Conservation (phyloP, 2,797 vertebrate genomes). For the Crocidura indochinensis region DNA sequence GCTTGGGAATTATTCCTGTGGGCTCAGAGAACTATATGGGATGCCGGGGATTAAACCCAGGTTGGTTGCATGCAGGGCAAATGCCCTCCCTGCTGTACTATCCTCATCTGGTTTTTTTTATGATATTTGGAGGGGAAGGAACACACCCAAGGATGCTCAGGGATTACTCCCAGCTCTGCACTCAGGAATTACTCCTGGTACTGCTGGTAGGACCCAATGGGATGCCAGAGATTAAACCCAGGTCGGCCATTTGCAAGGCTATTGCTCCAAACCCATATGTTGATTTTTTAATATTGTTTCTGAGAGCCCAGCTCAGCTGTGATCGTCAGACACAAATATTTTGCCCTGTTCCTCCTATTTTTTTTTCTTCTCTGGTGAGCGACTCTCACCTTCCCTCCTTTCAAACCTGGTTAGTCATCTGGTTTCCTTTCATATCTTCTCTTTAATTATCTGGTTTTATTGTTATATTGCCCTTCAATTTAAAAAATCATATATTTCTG, state of each 20-base stretch:
- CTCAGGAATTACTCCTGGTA: no score
- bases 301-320: neutral
- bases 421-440: slow-evolving; percentile 29
- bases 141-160: no score
- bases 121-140: no score
- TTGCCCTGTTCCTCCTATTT: neutral
- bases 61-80: neutral
- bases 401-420: slow-evolving; percentile 6
- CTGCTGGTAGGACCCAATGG: no score
- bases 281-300: neutral
- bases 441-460: slow-evolving; percentile 64
- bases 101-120: neutral
- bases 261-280: no score
- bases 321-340: neutral
- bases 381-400: neutral
- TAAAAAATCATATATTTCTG: slow-evolving; percentile 58
- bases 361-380: slow-evolving; percentile 35
- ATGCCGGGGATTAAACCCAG: no score
- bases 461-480: slow-evolving; percentile 49
- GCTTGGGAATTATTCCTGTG: no score
- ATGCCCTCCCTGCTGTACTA: neutral
- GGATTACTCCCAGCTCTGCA: no score
- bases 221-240: no score
- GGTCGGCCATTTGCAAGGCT: no score
- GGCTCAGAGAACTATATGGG: no score